Evolutionary conservation across 1,140 invertebrate species (phyloP), one percentile per base, ranked within the genome.

Genomic region (Druon quercuslanigerum): DNA sequence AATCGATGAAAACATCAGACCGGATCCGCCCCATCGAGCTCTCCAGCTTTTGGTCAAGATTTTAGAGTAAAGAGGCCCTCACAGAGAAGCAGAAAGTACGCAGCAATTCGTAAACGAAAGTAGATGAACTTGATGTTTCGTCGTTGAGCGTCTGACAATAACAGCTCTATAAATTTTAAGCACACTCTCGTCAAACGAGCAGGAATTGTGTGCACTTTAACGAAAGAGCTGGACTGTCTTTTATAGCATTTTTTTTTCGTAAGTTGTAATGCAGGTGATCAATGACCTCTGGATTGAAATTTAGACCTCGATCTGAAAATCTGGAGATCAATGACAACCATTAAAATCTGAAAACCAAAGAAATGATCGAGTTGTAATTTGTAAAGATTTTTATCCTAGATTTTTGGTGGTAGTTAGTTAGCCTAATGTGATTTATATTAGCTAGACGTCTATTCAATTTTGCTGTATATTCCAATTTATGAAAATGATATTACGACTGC

Each of bases 41-140:
- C 89, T 95, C 19, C 94, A 95, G 87, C 89, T 95, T 16, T 92
- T 95, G 91, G 89, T 92, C 8, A 94, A 94, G 77, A 20, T 88
- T 17, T 51, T 90, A 60, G 77, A 88, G 73, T 90, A 74, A 86
- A 85, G n/a, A 50, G 25, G 8, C 25, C 13, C 14, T 77, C 70
- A 19, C 33, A 51, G 7, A 40, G 54, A 40, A 54, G 56, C 33
- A 77, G 57, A 75, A 70, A 51, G 25, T 79, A 75, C 60, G 33
- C 52, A 51, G 72, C 60, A 76, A 77, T 84, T 70, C 79, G 70
- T 51, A 57, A 72, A 79, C 57, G 51, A 60, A 80, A 84, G 77
- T 88, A 87, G 81, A 81, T 85, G 77, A 86, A 82, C 70, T 84
- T 84, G 83, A 76, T 89, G 83, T 90, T 82, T 87, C 77, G 75